Evolutionary conservation across 2,113 vertebrate genomes (phyloP).

Genomic region (Arizona elegans): DNA sequence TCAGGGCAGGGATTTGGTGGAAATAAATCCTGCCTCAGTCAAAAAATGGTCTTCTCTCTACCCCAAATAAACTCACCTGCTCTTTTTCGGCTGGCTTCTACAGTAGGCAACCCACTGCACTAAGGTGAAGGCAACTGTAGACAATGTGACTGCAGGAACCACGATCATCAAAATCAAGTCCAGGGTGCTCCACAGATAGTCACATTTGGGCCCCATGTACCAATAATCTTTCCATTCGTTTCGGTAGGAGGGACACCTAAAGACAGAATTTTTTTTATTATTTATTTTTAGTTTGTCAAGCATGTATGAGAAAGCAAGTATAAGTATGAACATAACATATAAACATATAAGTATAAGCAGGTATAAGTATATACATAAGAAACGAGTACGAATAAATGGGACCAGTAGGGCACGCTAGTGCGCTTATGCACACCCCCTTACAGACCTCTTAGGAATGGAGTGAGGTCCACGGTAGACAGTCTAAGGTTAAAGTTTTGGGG

Average conservation of each 20-base stretch:
- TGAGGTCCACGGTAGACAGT: too few species aligned
- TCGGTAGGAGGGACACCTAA: conserved; percentile 64
- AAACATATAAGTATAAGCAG: too few species aligned
- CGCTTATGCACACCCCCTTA: too few species aligned
- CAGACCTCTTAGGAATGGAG: too few species aligned
- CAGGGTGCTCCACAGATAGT: conserved; percentile 64
- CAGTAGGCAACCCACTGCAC: conserved; percentile 32
- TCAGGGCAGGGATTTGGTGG: neutral
- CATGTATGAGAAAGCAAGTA: too few species aligned
- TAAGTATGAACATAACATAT: too few species aligned
- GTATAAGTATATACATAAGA: too few species aligned
- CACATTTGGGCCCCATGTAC: conserved; percentile 66
- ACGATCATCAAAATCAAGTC: conserved; percentile 59
- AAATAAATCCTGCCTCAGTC: neutral
- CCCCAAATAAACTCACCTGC: conserved; percentile 46
- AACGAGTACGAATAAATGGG: too few species aligned
- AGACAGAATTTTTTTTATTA: neutral
- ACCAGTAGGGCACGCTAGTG: too few species aligned
- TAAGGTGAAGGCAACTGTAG: conserved; percentile 33
- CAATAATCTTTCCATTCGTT: conserved; percentile 60
- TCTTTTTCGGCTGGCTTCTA: conserved; percentile 18
- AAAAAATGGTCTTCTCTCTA: neutral
- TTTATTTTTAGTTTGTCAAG: too few species aligned
- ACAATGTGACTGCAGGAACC: conserved; percentile 54
- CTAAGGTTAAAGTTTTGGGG: too few species aligned